Conservation (phyloP, 2,797 vertebrate species). For the Sebastes minor region DNA sequence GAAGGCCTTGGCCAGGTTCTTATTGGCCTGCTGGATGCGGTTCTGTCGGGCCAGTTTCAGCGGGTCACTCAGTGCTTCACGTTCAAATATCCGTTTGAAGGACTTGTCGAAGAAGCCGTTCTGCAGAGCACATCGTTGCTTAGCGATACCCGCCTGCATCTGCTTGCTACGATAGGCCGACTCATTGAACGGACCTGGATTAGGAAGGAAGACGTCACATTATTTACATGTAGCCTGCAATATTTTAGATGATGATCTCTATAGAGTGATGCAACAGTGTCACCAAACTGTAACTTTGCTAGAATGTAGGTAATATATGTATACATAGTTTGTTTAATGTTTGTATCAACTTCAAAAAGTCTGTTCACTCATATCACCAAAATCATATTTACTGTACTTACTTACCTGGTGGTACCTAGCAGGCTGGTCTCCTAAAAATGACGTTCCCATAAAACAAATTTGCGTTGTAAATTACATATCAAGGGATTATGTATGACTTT, state of each 20-base stretch:
- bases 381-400: not conserved
- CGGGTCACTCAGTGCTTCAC: conserved; percentile 83
- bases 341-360: not conserved
- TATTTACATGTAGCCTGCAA: not conserved
- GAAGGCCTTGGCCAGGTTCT: conserved; percentile 87
- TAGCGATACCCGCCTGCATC: conserved; percentile 81
- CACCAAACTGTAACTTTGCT: not conserved
- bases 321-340: not conserved
- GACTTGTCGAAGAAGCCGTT: conserved; percentile 86
- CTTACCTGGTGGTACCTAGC: not conserved
- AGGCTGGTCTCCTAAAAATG: too few relatives aligned
- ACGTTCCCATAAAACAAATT: too few relatives aligned
- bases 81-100: conserved; percentile 86
- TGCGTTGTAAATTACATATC: too few relatives aligned
- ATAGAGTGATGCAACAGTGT: not conserved
- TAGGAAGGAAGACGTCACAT: not conserved
- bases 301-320: not conserved
- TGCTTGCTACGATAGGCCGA: conserved; percentile 86
- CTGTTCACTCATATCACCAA: not conserved
- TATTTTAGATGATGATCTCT: not conserved
- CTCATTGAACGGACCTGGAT: conserved; percentile 88
- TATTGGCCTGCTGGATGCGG: conserved; percentile 85
- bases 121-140: conserved; percentile 82
- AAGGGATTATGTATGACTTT: too few relatives aligned
- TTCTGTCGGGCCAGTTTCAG: conserved; percentile 81